A percentile compares a stretch with the other conserved stretches of the same genome.
Evolutionary conservation across 2,797 vertebrate genomes (phyloP).

Genomic region (Cichlasoma orientale): DNA sequence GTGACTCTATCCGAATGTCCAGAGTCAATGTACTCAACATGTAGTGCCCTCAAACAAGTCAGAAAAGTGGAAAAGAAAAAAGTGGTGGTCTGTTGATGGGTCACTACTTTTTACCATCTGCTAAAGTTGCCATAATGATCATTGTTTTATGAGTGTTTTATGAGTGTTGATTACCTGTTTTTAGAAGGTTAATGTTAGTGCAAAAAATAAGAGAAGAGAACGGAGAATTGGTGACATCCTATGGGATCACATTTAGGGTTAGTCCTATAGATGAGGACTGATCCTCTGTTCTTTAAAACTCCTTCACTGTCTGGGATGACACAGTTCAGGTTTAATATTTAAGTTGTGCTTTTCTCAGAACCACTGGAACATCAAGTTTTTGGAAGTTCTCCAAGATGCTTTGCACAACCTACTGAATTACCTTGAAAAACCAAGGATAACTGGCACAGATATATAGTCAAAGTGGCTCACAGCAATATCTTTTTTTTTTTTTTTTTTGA

Average conservation of each 20-base stretch:
- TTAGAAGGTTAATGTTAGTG: neutral
- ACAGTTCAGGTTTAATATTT: neutral
- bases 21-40: neutral
- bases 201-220: neutral
- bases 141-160: too few species aligned
- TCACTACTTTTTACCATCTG: neutral
- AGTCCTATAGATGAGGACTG: neutral
- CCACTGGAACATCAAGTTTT: neutral
- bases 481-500: neutral
- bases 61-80: neutral
- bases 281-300: neutral
- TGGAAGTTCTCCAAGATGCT: neutral
- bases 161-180: neutral
- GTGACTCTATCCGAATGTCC: neutral
- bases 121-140: neutral
- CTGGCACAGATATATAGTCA: neutral
- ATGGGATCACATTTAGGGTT: neutral
- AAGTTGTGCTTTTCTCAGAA: neutral
- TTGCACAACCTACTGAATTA: neutral
- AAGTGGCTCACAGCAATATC: neutral
- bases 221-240: neutral
- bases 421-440: neutral
- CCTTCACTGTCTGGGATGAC: neutral
- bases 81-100: neutral
- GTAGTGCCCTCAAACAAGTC: neutral